Evolutionary conservation across 2,113 vertebrate genomes (phyloP), one percentile per base, ranked within the genome.

Genomic region (Myiopsitta monachus): DNA sequence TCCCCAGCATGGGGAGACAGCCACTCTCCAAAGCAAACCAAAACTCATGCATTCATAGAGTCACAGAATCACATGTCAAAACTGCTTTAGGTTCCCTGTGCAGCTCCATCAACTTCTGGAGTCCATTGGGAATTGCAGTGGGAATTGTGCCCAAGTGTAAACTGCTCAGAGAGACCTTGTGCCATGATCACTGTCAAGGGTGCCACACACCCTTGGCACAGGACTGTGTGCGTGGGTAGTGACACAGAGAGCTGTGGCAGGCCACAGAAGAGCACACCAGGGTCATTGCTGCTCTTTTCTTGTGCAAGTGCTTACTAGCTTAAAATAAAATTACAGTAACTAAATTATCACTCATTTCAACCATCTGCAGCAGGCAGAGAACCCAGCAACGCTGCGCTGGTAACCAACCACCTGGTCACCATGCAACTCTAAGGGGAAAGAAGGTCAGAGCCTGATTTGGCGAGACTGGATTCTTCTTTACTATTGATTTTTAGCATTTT

Each of bases 241-340:
- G 61, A 43, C 6, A 1, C 4, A 3, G 68, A 67, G 52, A 78
- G 43, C 46, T 92, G 80, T 75, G 47, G n/a, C 61, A 77, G 39
- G 30, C 64, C 18, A 26, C 10, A 7, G 55, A 70, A 74, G 47
- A 90, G 55, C 61, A 47, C 10, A 1, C 54, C 80, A n/a, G 36
- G 27, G 18, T 88, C 85, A 83, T 72, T 9, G 2, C 31, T 0
- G 1, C 47, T 68, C 64, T 90, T 59, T 63, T 70, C 43, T 90
- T 79, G 24, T 76, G 62, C 31, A 81, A 94, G 39, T 55, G 51
- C 69, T 66, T 52, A 21, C 55, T 70, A 78, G 16, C 80, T 88
- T 88, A 84, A 93, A 93, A 92, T 96, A 95, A 95, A 97, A 92
- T 94, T 87, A 94, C 54, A 69, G 46, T 94, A 95, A 97, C 93